These are phyloP conservation scores for Dreissena rostriformis DNA, from an alignment of 1,140 invertebrate genomes.

Conservation along the genomic window DNA sequence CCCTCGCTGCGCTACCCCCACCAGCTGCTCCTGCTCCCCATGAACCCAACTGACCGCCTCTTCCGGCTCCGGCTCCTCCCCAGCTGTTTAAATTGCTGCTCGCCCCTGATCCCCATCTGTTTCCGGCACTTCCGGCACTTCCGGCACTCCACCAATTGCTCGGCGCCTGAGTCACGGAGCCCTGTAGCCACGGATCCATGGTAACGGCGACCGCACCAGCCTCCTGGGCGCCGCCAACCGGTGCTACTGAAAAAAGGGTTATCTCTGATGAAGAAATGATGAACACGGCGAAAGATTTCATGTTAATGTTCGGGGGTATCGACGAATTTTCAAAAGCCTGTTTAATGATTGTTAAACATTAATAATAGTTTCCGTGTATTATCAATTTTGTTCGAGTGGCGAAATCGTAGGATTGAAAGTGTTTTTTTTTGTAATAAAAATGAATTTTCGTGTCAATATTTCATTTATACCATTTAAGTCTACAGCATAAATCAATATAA, in stretches of 20 bases:
- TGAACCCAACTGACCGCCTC: background rate
- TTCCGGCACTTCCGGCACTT: background rate
- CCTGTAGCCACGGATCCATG: constrained; percentile 54
- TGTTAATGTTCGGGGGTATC: too few species aligned
- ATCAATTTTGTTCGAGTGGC: too few species aligned
- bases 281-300: too few species aligned
- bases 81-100: background rate
- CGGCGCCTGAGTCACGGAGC: constrained; percentile 45
- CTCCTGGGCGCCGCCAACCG: constrained; percentile 4
- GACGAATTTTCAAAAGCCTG: too few species aligned
- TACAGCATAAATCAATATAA: too few species aligned
- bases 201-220: constrained; percentile 39
- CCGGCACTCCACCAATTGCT: background rate
- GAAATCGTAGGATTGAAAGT: too few species aligned
- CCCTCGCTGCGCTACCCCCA: background rate
- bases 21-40: background rate
- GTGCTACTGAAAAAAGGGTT: constrained; percentile 27
- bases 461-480: too few species aligned
- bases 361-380: too few species aligned
- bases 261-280: too few species aligned
- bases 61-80: background rate
- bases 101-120: constrained; percentile 10
- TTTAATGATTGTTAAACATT: too few species aligned
- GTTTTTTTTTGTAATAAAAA: too few species aligned
- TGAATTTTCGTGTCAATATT: too few species aligned